Evolutionary conservation across 2,888 invertebrate species (phyloP).

Genomic region (Pachydiplax longipennis): DNA sequence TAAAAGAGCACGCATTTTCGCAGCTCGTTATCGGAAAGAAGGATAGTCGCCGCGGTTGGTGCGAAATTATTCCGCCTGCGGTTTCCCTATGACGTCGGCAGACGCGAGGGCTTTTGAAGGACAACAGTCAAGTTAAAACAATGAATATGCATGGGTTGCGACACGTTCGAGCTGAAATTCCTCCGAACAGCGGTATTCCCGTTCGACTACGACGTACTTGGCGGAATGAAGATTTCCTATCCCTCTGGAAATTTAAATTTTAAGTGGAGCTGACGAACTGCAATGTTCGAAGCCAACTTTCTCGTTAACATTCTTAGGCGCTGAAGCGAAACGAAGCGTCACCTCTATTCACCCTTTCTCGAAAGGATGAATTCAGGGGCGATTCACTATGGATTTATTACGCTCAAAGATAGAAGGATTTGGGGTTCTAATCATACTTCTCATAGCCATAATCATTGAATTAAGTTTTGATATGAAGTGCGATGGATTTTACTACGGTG

Average conservation of each 20-base stretch:
- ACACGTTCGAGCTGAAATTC: background rate
- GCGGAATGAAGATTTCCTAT: background rate
- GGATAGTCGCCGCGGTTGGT: background rate
- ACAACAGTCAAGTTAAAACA: background rate
- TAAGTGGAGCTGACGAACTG: background rate
- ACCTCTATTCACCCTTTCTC: no score
- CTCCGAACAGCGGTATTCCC: background rate
- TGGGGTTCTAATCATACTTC: no score
- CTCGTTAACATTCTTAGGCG: no score
- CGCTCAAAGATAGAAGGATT: no score
- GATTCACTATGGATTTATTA: no score
- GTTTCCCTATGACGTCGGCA: background rate
- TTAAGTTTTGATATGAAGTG: no score
- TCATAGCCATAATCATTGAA: no score
- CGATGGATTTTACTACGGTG: no score
- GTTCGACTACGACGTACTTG: background rate
- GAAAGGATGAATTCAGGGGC: no score
- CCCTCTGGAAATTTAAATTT: background rate
- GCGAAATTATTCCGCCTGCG: background rate
- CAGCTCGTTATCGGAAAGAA: background rate
- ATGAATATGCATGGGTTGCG: background rate
- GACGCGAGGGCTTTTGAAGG: background rate
- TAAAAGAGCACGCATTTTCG: background rate
- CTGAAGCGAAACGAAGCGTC: no score
- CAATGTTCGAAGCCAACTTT: background rate